These are phyloP conservation scores for Oscheius sp. DNA, from an alignment of 1,140 invertebrate genomes.

Conservation along the genomic window DNA sequence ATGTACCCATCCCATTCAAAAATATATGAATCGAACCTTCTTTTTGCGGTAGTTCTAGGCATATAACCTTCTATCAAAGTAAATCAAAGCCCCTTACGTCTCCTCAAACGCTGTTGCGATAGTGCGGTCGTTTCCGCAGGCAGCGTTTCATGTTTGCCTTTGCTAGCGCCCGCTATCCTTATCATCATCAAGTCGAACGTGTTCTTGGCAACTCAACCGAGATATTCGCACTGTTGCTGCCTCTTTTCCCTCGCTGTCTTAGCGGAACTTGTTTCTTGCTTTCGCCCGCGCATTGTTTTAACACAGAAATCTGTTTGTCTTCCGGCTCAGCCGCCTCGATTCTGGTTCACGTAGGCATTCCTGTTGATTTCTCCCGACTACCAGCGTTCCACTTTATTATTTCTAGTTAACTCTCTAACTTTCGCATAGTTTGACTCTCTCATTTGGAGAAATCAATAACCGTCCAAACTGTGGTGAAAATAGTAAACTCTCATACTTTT, in stretches of 20 bases:
- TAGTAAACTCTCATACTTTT: no score
- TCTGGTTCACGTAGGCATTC: background rate
- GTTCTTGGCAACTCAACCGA: background rate
- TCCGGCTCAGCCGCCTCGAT: background rate
- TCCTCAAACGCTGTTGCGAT: background rate
- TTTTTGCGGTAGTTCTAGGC: no score
- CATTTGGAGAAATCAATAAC: no score
- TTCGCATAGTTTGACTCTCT: no score
- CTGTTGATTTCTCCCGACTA: background rate
- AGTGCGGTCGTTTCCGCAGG: background rate
- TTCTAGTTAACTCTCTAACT: no score
- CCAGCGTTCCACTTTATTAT: no score
- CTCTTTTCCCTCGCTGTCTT: background rate
- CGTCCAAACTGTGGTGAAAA: no score
- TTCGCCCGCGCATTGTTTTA: constrained; percentile 5
- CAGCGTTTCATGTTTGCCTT: constrained; percentile 10
- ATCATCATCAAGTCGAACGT: constrained; percentile 9
- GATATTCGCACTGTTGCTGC: background rate
- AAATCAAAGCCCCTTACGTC: no score
- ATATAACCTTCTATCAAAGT: no score
- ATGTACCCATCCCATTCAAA: no score
- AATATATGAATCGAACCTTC: no score
- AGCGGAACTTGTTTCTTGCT: background rate
- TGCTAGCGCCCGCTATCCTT: background rate
- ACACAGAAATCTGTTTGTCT: constrained; percentile 9